phyloP scores from a whole-genome alignment of 2,797 vertebrate genomes.

The Pangasius djambal region DNA sequence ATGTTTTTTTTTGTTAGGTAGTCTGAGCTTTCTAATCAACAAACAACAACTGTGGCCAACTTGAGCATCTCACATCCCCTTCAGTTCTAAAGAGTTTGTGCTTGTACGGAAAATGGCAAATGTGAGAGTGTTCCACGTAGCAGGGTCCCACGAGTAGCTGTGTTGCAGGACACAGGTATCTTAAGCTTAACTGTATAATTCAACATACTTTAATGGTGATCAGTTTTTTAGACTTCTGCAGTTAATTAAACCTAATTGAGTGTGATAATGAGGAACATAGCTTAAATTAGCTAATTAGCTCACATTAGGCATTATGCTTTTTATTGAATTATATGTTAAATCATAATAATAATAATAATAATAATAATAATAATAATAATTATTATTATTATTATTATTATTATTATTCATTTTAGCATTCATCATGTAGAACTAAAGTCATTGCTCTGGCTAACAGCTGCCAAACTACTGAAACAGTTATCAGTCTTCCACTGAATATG shows the following conservation, averaged over 20 bases:
- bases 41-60: not conserved
- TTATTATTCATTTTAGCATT: not conserved
- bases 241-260: not conserved
- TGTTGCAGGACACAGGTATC: constrained; percentile 39
- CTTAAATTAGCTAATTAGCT: not conserved
- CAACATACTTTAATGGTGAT: not conserved
- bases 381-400: not conserved
- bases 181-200: constrained; percentile 2
- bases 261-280: not conserved
- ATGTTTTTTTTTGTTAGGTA: not conserved
- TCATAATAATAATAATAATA: not conserved
- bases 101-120: constrained; percentile 30
- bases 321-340: not conserved
- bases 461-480: not conserved
- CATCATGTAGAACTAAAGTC: not conserved
- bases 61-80: constrained; percentile 1
- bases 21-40: constrained; percentile 18
- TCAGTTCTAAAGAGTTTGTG: constrained; percentile 26
- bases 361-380: not conserved
- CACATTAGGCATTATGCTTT: not conserved
- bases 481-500: not conserved
- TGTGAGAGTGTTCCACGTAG: constrained; percentile 36
- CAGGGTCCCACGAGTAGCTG: constrained; percentile 34
- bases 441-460: not conserved
- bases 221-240: not conserved